Percentiles rank a stretch among this genome's conserved stretches.
phyloP scores from a whole-genome alignment of 2,888 invertebrate species.

The Reticulitermes lucifugus region DNA sequence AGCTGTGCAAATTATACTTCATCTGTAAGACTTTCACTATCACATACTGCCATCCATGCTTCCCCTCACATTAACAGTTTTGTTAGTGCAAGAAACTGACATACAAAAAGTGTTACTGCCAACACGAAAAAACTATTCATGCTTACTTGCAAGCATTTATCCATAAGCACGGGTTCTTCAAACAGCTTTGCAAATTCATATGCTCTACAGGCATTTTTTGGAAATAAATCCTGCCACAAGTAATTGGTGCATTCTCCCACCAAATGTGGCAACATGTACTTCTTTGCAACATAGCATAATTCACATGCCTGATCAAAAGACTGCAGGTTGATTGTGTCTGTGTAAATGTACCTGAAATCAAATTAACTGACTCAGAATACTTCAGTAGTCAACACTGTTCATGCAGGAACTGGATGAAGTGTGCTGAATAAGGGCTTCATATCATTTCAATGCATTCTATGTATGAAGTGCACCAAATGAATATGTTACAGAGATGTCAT shows the following conservation, averaged over 20 bases:
- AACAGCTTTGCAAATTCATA: constrained; percentile 89
- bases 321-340: constrained; percentile 81
- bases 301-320: constrained; percentile 91
- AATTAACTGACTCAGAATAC: background rate
- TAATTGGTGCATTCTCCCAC: constrained; percentile 86
- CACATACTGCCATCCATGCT: no score
- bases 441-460: no score
- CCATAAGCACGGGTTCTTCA: constrained; percentile 84
- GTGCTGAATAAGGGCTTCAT: no score
- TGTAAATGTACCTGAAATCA: constrained; percentile 79
- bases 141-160: constrained; percentile 79
- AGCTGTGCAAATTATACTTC: no score
- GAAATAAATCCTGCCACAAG: constrained; percentile 83
- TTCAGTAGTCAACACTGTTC: background rate
- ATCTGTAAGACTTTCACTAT: no score
- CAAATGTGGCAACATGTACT: constrained; percentile 86
- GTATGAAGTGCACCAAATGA: no score
- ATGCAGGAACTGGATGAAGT: no score
- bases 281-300: constrained; percentile 88
- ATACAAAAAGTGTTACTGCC: background rate
- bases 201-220: constrained; percentile 85
- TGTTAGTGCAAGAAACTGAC: no score
- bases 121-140: background rate
- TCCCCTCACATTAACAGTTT: no score
- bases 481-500: no score